These are phyloP conservation scores for Strigamia maritima DNA, from an alignment of 2,888 invertebrate genomes.

Conservation along the genomic window DNA sequence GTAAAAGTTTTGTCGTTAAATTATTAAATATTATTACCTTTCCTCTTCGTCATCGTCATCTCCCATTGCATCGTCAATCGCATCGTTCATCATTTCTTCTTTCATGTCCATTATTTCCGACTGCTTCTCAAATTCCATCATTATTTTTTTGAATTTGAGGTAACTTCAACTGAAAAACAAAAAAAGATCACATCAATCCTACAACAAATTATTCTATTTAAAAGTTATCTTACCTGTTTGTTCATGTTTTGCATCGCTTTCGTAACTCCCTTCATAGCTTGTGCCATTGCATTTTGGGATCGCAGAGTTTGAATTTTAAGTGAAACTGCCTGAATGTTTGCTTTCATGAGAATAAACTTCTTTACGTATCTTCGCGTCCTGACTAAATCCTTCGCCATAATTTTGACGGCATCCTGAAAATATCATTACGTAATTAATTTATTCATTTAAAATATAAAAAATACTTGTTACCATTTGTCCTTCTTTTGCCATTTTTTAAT, in stretches of 20 bases:
- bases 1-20: background rate
- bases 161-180: constrained; percentile 68
- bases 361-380: constrained; percentile 90
- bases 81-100: constrained; percentile 99
- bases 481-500: constrained; percentile 99
- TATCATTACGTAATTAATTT: background rate
- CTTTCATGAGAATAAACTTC: constrained; percentile 99
- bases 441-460: background rate
- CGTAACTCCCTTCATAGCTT: constrained; percentile 98
- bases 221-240: constrained; percentile 55
- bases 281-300: constrained; percentile 98
- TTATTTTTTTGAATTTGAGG: constrained; percentile 98
- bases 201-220: background rate
- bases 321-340: constrained; percentile 96
- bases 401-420: constrained; percentile 91
- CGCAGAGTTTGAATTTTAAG: constrained; percentile 96
- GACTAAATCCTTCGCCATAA: constrained; percentile 98
- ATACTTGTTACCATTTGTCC: constrained; percentile 86
- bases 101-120: constrained; percentile 99
- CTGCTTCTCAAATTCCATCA: constrained; percentile 97
- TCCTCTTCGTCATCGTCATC: constrained; percentile 98
- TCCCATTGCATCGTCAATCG: constrained; percentile 99
- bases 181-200: background rate
- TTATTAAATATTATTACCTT: constrained; percentile 59
- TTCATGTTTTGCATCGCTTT: constrained; percentile 99